Conservation (phyloP, 2,888 invertebrate genomes). For the Lasioglossum leucozonium region DNA sequence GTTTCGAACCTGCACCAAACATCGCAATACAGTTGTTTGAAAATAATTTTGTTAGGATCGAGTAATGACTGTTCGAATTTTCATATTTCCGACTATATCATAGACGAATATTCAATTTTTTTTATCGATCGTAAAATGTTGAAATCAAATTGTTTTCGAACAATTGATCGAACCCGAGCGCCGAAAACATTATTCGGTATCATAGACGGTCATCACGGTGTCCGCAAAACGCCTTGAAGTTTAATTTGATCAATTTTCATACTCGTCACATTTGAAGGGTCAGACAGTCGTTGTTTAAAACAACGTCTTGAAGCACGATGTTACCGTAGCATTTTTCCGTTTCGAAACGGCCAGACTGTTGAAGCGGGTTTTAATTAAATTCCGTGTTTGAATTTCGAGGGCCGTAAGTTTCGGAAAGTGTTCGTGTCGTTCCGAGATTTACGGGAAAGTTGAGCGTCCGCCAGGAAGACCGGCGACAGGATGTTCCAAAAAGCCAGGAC, state of each 20-base stretch:
- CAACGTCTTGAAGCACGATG: neutral
- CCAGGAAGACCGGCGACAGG: conserved; percentile 22
- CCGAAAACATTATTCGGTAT: too few relatives aligned
- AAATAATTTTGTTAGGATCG: too few relatives aligned
- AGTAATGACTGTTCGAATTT: too few relatives aligned
- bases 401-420: conserved; percentile 22
- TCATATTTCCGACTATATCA: too few relatives aligned
- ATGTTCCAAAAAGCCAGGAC: conserved; percentile 34
- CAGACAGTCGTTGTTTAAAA: neutral
- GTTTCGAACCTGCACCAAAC: too few relatives aligned
- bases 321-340: neutral
- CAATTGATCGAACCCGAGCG: too few relatives aligned
- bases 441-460: conserved; percentile 13
- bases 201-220: rapidly evolving
- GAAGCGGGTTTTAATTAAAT: conserved; percentile 2
- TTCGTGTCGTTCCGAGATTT: conserved; percentile 22
- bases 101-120: too few relatives aligned
- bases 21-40: too few relatives aligned
- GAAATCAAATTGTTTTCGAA: too few relatives aligned
- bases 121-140: too few relatives aligned
- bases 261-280: neutral
- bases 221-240: too few relatives aligned
- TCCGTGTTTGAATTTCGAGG: conserved; percentile 4
- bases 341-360: neutral
- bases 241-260: too few relatives aligned